Base-by-base conservation (phyloP, 2,888 invertebrate genomes). In the Habrosyne pyritoides region DNA sequence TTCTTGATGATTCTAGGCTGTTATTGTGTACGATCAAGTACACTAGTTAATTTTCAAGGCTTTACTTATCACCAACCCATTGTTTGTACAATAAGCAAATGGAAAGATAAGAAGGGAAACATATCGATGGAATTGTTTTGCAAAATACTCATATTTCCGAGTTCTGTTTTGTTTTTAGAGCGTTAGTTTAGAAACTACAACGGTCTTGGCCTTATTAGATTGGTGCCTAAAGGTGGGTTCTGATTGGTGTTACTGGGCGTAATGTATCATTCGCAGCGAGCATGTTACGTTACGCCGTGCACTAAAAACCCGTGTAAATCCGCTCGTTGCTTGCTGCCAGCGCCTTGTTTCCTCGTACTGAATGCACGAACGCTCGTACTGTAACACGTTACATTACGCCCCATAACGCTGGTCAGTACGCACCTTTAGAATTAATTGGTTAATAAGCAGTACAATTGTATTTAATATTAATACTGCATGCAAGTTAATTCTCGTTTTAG, bases 61-160 rank as follows among this genome's bases (percentile, higher is more conserved):
- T 42, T 42, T 8, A 6, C 42, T 42, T 42, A 42, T 42, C 42
- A 18, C 0, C 18, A 7, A n/a, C 10, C 2, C 12, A 14, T 36
- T 36, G 36, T 36, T 36, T 36, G 7, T 24, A 18, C 18, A 42
- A 42, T 42, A 18, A 42, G 7, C 42, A 7, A 42, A n/a, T 14
- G 36, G 36, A 42, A 42, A 18, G 42, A 42, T 42, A 42, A 18
- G 7, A 42, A 18, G 18, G 42, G 42, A 18, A 42, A 36, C 36
- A 14, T 12, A 30, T 18, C 42, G 14, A 18, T 18, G 42, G 42
- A 18, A 14, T 8, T 42, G 42, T 42, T 33, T 42, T 42, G 42
- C 8, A 42, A 42, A 42, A 42, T 36, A 53, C 10, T 28, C 21
- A 52, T 54, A 47, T 47, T 53, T 42, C 33, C 5, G 33, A 18